Evolutionary conservation across 2,113 vertebrate species (phyloP).

Genomic region (Reinhardtius hippoglossoides): DNA sequence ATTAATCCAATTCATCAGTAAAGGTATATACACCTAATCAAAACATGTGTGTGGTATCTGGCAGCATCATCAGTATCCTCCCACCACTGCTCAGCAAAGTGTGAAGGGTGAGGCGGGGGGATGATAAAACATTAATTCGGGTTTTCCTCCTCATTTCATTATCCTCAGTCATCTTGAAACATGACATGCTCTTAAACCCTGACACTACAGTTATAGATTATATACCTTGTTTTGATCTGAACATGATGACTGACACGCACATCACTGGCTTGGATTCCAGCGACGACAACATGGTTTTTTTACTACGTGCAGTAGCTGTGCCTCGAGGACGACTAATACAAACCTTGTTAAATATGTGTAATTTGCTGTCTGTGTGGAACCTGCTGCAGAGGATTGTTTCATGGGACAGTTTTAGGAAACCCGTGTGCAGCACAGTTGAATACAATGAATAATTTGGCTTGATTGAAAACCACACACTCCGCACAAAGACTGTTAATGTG

Average conservation of each 20-base stretch:
- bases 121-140: constrained; percentile 44
- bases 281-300: neutral
- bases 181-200: constrained; percentile 6
- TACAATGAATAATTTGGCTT: constrained; percentile 11
- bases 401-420: constrained; percentile 6
- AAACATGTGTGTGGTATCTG: constrained; percentile 60
- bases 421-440: neutral
- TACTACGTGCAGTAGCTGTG: constrained; percentile 12
- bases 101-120: constrained; percentile 55
- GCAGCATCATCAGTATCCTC: constrained; percentile 53
- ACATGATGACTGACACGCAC: neutral
- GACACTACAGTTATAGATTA: neutral
- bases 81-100: constrained; percentile 47
- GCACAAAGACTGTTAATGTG: constrained; percentile 6
- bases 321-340: constrained; percentile 25
- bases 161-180: constrained; percentile 35
- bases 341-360: constrained; percentile 36
- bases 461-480: neutral
- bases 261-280: neutral
- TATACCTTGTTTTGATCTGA: constrained; percentile 9
- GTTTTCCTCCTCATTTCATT: constrained; percentile 43
- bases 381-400: constrained; percentile 16
- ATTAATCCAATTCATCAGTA: constrained; percentile 71
- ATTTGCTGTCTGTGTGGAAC: constrained; percentile 7
- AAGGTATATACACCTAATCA: constrained; percentile 56